phyloP scores from a whole-genome alignment of 2,797 vertebrate species.

The Thamnophis elegans region DNA sequence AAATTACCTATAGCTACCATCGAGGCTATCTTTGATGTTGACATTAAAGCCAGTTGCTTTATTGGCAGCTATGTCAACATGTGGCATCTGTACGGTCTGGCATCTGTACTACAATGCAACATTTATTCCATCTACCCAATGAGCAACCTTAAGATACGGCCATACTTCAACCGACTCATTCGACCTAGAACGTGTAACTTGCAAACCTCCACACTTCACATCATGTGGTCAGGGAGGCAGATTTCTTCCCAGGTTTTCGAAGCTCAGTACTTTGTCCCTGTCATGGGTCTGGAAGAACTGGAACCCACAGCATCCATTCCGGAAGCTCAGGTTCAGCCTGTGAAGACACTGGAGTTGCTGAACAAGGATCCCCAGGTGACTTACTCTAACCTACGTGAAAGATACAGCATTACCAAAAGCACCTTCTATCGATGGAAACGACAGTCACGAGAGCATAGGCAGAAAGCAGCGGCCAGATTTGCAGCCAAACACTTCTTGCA shows the following conservation, averaged over 20 bases:
- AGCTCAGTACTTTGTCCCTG: constrained; percentile 86
- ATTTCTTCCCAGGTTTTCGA: constrained; percentile 80
- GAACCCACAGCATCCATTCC: constrained; percentile 54
- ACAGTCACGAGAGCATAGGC: constrained; percentile 86
- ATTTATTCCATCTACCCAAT: constrained; percentile 95
- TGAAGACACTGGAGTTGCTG: constrained; percentile 74
- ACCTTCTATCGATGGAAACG: constrained; percentile 95
- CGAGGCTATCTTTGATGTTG: constrained; percentile 93
- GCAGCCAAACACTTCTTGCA: constrained; percentile 94
- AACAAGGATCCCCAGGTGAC: constrained; percentile 79
- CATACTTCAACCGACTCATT: constrained; percentile 92
- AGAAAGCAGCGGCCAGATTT: constrained; percentile 86
- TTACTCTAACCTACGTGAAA: constrained; percentile 83
- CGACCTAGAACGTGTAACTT: constrained; percentile 79
- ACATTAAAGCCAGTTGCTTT: constrained; percentile 94
- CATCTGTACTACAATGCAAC: constrained; percentile 86
- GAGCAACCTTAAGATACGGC: constrained; percentile 93
- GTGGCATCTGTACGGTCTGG: constrained; percentile 93
- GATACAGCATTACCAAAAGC: constrained; percentile 89
- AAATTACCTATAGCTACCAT: constrained; percentile 83
- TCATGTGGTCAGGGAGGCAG: constrained; percentile 94
- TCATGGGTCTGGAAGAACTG: constrained; percentile 79
- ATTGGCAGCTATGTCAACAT: constrained; percentile 91
- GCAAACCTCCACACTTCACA: constrained; percentile 79
- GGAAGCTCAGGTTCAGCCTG: constrained; percentile 64